Conservation (phyloP, 2,113 vertebrate species). For the Mormyrus iriodes region DNA sequence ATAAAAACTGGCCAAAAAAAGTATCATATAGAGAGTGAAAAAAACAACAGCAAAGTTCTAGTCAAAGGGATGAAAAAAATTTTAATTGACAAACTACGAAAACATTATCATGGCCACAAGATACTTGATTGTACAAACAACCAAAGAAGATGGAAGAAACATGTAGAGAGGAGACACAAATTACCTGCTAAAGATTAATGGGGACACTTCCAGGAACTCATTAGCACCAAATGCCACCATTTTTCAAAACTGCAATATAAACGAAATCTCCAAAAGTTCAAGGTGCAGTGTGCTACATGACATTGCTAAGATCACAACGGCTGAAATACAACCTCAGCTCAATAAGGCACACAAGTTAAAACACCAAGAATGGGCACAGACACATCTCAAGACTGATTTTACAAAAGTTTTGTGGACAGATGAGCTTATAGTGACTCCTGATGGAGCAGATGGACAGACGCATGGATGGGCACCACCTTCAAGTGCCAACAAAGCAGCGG, state of each 20-base stretch:
- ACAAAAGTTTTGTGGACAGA: background rate
- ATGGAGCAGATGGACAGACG: background rate
- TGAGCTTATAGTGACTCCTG: background rate
- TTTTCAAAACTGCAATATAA: background rate
- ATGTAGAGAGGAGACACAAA: too few relatives aligned
- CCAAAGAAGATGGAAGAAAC: too few relatives aligned
- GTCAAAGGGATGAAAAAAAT: too few relatives aligned
- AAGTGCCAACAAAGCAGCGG: background rate
- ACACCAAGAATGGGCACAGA: background rate
- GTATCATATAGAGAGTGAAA: too few relatives aligned
- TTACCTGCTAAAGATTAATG: too few relatives aligned
- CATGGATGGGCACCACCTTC: background rate
- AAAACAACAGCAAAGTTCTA: too few relatives aligned
- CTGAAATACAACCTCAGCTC: background rate
- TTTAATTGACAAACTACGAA: too few relatives aligned
- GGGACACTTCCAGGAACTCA: too few relatives aligned
- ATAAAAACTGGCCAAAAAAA: background rate
- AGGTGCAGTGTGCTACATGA: background rate
- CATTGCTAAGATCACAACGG: background rate
- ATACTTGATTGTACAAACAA: too few relatives aligned
- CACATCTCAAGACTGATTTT: background rate
- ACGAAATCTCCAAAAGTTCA: background rate
- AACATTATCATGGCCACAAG: too few relatives aligned
- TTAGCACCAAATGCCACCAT: too few relatives aligned
- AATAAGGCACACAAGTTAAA: background rate